A percentile compares a stretch with the other conserved stretches of the same genome.
phyloP scores from a whole-genome alignment of 1,140 invertebrate species.

The Dysdera silvatica region DNA sequence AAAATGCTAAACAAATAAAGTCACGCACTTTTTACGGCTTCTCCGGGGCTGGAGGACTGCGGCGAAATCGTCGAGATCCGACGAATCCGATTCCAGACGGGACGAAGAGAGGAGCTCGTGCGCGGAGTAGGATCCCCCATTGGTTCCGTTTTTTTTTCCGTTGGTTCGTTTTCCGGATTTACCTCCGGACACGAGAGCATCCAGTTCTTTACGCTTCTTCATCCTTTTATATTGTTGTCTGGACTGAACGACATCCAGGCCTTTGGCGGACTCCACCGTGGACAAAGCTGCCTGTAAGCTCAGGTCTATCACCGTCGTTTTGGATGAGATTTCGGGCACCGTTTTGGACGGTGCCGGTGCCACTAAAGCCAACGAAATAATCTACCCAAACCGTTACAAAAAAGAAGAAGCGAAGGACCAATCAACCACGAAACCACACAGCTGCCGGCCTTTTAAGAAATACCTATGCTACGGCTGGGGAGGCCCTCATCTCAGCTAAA shows the following conservation, averaged over 20 bases:
- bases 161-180: constrained; percentile 38
- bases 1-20: constrained; percentile 2
- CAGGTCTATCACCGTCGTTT: no score
- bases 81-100: constrained; percentile 41
- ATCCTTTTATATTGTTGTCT: constrained; percentile 46
- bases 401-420: no score
- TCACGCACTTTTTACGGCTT: constrained; percentile 23
- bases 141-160: constrained; percentile 10
- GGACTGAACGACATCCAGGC: constrained; percentile 42
- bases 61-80: constrained; percentile 43
- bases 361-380: no score
- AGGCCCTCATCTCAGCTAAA: no score
- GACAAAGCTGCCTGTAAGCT: no score
- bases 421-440: no score
- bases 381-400: no score
- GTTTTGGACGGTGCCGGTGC: no score
- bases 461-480: no score
- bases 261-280: constrained; percentile 23
- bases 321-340: no score
- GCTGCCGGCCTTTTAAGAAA: no score
- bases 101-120: constrained; percentile 42
- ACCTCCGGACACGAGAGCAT: constrained; percentile 43
- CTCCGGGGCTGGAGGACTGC: constrained; percentile 31
- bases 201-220: constrained; percentile 47
- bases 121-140: constrained; percentile 8